These are phyloP conservation scores for Hormiphora californensis DNA, from an alignment of 37 sponge, comb jelly and placozoan genomes.

Conservation along the genomic window DNA sequence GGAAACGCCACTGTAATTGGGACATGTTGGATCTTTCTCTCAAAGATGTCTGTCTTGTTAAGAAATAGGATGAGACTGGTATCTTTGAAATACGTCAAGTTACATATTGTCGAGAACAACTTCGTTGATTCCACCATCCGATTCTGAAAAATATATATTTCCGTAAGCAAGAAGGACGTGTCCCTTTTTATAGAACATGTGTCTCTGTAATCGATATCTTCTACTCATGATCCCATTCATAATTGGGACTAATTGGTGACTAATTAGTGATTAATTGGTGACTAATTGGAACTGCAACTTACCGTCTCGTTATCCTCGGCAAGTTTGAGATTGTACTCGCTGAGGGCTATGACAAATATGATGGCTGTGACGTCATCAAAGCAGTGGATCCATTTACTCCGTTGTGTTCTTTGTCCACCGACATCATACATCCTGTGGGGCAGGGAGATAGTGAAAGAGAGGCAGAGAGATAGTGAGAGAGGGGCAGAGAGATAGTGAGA, in stretches of 20 bases:
- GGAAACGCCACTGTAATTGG: constrained; percentile 25
- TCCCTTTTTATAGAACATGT: no score
- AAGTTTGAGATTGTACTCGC: constrained; percentile 40
- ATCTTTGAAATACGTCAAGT: constrained; percentile 30
- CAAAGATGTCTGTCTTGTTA: constrained; percentile 45
- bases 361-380: constrained; percentile 50
- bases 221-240: no score
- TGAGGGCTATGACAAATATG: constrained; percentile 42
- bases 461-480: no score
- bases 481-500: no score
- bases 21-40: neutral
- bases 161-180: no score
- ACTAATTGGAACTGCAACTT: no score
- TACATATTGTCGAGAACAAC: constrained; percentile 31
- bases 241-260: no score
- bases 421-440: constrained; percentile 38
- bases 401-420: constrained; percentile 30
- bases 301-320: constrained; percentile 49
- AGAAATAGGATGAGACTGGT: constrained; percentile 34
- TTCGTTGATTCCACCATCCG: constrained; percentile 41
- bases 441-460: neutral
- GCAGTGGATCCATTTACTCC: constrained; percentile 51
- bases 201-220: no score
- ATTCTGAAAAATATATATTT: no score
- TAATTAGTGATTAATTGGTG: no score